These are phyloP conservation scores for Sitobion miscanthi DNA, from an alignment of 1,140 invertebrate species.

Conservation along the genomic window DNA sequence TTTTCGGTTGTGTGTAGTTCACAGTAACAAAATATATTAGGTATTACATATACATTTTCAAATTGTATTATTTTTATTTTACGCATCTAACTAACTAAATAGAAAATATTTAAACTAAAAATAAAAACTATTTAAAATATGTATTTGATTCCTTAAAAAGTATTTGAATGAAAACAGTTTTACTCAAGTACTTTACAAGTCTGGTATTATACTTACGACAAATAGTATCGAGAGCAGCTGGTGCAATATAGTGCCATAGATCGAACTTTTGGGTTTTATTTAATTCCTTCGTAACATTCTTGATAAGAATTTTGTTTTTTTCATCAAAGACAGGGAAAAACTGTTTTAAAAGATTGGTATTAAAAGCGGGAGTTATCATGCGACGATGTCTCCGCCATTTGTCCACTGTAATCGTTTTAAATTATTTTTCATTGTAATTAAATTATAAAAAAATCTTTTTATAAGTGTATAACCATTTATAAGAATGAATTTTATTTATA, in stretches of 20 bases:
- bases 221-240: conserved; percentile 80
- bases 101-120: no score
- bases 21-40: no score
- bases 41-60: no score
- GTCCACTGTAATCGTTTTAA: not conserved
- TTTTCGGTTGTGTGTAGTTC: no score
- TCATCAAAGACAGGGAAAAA: conserved; percentile 78
- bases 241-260: conserved; percentile 66
- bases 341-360: not conserved
- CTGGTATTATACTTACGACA: conserved; percentile 69
- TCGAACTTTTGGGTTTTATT: conserved; percentile 58
- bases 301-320: conserved; percentile 70
- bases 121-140: no score
- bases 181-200: not conserved
- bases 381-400: not conserved
- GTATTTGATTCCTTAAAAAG: no score
- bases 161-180: no score
- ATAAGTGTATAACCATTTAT: no score
- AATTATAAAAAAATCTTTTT: not conserved
- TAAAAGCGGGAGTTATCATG: not conserved
- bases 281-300: conserved; percentile 58
- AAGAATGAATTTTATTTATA: not conserved
- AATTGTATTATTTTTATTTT: no score
- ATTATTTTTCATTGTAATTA: not conserved
- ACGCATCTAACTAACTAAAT: no score